A percentile compares a stretch with the other conserved stretches of the same genome.
These are phyloP conservation scores for Orientallactaga sibirica DNA, from an alignment of 2,797 vertebrate species.

Conservation along the genomic window DNA sequence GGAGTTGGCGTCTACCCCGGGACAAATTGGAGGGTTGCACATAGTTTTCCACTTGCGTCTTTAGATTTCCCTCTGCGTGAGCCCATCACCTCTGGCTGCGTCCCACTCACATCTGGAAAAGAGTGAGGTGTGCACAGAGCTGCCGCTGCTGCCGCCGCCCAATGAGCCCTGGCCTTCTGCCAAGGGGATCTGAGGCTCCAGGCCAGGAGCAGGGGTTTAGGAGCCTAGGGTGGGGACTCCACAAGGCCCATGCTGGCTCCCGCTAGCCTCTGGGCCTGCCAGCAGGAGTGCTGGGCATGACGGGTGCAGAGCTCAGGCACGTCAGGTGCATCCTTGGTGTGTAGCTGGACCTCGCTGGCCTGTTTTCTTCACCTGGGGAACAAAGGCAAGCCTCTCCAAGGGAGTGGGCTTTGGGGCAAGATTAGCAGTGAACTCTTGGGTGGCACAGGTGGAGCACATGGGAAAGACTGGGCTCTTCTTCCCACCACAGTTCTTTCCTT, in stretches of 20 bases:
- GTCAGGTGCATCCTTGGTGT: background rate
- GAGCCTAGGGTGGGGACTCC: background rate
- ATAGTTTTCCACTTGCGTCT: slow-evolving; percentile 89
- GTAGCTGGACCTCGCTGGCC: background rate
- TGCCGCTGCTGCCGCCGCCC: background rate
- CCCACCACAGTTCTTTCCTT: background rate
- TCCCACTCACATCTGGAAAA: slow-evolving; percentile 87
- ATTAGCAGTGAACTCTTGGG: background rate
- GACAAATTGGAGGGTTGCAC: slow-evolving; percentile 89
- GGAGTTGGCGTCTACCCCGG: slow-evolving; percentile 39
- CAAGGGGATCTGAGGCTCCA: background rate
- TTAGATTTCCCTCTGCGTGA: slow-evolving; percentile 82
- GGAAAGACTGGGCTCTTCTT: background rate
- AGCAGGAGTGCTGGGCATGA: background rate
- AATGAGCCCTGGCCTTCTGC: background rate
- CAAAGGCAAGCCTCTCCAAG: background rate
- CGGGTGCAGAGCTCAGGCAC: background rate
- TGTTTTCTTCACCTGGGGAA: background rate
- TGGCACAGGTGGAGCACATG: background rate
- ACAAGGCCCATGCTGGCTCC: background rate
- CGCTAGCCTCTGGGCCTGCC: background rate
- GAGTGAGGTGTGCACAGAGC: slow-evolving; percentile 32
- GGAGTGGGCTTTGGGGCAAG: background rate
- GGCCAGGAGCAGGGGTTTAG: background rate
- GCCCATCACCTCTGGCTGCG: slow-evolving; percentile 80